Percentiles rank a stretch among this genome's conserved stretches.
These are phyloP conservation scores for Loriculus beryllinus DNA, from an alignment of 2,797 vertebrate genomes.

Conservation along the genomic window DNA sequence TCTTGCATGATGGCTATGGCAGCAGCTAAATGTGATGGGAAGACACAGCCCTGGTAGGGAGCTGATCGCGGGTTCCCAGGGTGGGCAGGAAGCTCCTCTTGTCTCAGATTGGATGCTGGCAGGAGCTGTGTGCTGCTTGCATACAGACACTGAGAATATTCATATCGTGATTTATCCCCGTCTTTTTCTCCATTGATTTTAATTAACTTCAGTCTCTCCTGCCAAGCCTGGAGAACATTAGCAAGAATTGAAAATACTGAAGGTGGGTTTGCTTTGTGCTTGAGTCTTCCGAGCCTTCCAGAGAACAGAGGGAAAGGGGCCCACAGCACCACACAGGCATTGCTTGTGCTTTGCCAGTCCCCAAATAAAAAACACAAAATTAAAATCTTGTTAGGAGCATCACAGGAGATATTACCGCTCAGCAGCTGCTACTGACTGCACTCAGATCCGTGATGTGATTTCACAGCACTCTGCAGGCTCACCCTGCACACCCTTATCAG, in stretches of 20 bases:
- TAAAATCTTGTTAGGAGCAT: constrained; percentile 74
- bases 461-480: constrained; percentile 56
- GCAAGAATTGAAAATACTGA: constrained; percentile 38
- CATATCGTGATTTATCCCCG: constrained; percentile 47
- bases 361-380: constrained; percentile 75
- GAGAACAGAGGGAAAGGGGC: neutral
- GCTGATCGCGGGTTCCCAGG: fast-evolving
- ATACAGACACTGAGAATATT: constrained; percentile 21
- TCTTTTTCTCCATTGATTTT: constrained; percentile 73
- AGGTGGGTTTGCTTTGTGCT: constrained; percentile 13
- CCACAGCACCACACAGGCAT: neutral
- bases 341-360: constrained; percentile 42
- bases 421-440: constrained; percentile 46
- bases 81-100: neutral
- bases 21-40: neutral
- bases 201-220: constrained; percentile 69
- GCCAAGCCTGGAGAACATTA: constrained; percentile 52
- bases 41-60: fast-evolving
- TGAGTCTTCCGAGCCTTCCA: constrained; percentile 13
- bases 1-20: fast-evolving
- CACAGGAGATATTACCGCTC: constrained; percentile 63
- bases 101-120: neutral
- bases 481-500: neutral
- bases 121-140: neutral
- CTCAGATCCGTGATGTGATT: constrained; percentile 67